phyloP scores from a whole-genome alignment of 2,888 invertebrate species.

The Dysmachus trigonus region DNA sequence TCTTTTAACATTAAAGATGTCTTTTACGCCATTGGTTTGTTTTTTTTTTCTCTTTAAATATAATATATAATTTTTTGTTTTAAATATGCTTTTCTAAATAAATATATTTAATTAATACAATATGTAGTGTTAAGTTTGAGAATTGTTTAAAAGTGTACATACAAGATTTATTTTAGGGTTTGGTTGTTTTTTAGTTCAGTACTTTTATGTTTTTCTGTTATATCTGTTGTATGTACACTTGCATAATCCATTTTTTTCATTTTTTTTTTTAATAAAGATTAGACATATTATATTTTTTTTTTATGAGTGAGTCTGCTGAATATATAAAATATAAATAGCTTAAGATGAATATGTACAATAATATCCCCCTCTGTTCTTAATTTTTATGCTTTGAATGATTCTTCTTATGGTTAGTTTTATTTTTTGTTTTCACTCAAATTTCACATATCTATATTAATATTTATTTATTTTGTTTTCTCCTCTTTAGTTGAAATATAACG shows the following conservation, averaged over 20 bases:
- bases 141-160: constrained; percentile 4
- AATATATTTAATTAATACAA: constrained; percentile 9
- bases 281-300: background rate
- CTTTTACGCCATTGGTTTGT: background rate
- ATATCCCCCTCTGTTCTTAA: background rate
- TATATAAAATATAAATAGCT: constrained; percentile 39
- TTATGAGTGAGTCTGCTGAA: constrained; percentile 6
- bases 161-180: background rate
- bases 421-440: background rate
- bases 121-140: constrained; percentile 17
- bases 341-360: constrained; percentile 24
- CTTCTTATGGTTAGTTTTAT: background rate
- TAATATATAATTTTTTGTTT: background rate
- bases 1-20: constrained; percentile 28
- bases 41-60: constrained; percentile 16
- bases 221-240: background rate
- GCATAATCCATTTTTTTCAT: background rate
- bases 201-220: background rate
- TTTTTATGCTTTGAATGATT: background rate
- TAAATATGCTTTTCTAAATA: constrained; percentile 2
- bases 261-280: background rate
- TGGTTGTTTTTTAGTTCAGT: constrained; percentile 2
- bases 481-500: background rate
- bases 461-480: background rate
- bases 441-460: background rate